phyloP scores from a whole-genome alignment of 2,797 vertebrate genomes.

The Parambassis ranga region DNA sequence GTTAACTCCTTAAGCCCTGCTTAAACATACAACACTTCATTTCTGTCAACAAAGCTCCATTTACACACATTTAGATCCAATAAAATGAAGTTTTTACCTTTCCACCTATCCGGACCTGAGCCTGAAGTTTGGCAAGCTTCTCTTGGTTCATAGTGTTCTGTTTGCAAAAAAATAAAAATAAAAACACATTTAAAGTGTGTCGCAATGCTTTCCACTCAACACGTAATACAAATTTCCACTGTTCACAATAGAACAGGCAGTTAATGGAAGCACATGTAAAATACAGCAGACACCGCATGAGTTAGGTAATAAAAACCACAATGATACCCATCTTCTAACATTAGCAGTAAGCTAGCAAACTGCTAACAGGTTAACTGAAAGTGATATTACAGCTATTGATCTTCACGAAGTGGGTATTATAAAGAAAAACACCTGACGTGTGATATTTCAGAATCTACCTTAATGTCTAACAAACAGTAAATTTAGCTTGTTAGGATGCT shows the following conservation, averaged over 20 bases:
- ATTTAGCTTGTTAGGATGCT: slow-evolving; percentile 1
- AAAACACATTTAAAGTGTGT: background rate
- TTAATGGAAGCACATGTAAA: background rate
- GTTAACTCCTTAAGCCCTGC: background rate
- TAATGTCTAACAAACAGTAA: background rate
- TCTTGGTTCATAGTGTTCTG: slow-evolving; percentile 94
- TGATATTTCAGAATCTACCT: background rate
- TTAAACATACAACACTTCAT: background rate
- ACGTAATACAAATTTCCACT: background rate
- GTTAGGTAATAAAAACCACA: background rate
- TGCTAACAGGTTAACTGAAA: background rate
- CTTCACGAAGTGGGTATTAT: accelerated
- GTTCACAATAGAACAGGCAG: background rate
- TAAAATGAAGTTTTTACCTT: too few species aligned
- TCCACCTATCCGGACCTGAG: slow-evolving; percentile 99
- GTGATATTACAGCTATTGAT: background rate
- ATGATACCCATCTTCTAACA: background rate
- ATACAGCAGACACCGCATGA: background rate
- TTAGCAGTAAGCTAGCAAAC: background rate
- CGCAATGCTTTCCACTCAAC: background rate
- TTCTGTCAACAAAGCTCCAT: background rate
- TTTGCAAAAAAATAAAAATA: background rate
- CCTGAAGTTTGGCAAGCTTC: slow-evolving; percentile 97
- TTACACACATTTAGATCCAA: too few species aligned
- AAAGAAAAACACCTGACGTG: accelerated